These are phyloP conservation scores for Mesaphorura yosii DNA, from an alignment of 1,140 invertebrate genomes.

Conservation along the genomic window DNA sequence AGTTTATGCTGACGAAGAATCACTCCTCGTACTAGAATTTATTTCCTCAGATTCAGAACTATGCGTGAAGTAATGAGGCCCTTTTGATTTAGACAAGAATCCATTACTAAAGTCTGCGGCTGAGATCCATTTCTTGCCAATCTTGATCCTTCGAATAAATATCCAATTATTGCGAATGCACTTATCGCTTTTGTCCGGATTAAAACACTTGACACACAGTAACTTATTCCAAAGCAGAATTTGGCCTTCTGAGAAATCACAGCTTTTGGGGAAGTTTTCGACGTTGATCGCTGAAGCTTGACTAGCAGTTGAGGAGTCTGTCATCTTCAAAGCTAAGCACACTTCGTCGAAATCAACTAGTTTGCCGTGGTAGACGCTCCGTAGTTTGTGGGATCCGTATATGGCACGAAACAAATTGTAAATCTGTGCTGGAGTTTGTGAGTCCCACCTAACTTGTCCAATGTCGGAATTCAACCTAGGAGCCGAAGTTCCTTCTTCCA, in stretches of 20 bases:
- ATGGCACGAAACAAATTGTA: slow-evolving; percentile 33
- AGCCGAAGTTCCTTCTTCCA: slow-evolving; percentile 43
- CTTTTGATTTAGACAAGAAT: slow-evolving; percentile 21
- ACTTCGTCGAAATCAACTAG: slow-evolving; percentile 30
- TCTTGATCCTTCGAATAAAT: slow-evolving; percentile 32
- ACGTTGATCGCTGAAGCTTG: slow-evolving; percentile 1
- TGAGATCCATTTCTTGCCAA: slow-evolving; percentile 33
- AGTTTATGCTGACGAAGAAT: too few species aligned
- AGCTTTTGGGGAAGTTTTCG: background rate
- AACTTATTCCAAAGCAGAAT: slow-evolving; percentile 21
- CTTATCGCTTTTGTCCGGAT: slow-evolving; percentile 13
- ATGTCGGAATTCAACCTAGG: slow-evolving; percentile 31
- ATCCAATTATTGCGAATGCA: slow-evolving; percentile 28
- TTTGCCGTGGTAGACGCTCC: slow-evolving; percentile 27
- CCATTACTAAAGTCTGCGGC: slow-evolving; percentile 30
- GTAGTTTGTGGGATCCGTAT: slow-evolving; percentile 25
- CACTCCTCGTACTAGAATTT: too few species aligned
- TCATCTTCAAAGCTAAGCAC: background rate
- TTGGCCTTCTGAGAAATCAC: slow-evolving; percentile 17
- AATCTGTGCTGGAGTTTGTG: slow-evolving; percentile 22
- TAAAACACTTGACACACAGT: slow-evolving; percentile 25
- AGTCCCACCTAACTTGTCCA: slow-evolving; percentile 30
- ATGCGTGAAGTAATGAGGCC: too few species aligned
- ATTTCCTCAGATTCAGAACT: too few species aligned
- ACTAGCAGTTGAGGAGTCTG: slow-evolving; percentile 4